Evolutionary conservation across 2,113 vertebrate species (phyloP).

Genomic region (Callaeas wilsoni): DNA sequence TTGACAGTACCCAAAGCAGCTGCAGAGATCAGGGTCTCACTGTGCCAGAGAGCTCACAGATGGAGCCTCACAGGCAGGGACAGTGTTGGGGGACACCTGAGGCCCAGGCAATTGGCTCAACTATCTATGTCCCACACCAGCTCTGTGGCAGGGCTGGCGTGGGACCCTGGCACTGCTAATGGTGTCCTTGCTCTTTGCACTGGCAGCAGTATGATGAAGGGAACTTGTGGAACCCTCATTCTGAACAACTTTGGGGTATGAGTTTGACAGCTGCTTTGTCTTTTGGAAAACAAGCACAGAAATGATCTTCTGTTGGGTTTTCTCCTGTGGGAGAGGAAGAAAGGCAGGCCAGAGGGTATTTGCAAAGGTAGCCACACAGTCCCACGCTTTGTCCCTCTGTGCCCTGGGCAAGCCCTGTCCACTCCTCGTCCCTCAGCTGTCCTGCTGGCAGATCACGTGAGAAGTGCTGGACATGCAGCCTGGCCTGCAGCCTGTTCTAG

Average conservation of each 20-base stretch:
- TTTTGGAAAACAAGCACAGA: neutral
- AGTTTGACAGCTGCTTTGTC: neutral
- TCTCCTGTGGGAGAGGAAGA: neutral
- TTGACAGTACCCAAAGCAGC: neutral
- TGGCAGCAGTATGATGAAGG: neutral
- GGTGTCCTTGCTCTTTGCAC: neutral
- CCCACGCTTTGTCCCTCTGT: neutral
- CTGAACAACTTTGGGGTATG: neutral
- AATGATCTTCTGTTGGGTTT: neutral
- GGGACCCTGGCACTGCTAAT: neutral
- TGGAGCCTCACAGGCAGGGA: neutral
- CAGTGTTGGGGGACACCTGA: neutral
- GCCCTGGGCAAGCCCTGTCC: neutral
- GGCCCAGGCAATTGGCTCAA: neutral
- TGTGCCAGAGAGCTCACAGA: neutral
- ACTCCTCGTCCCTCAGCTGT: rapidly evolving
- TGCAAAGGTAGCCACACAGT: neutral
- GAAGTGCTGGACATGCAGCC: neutral
- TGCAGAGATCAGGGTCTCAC: neutral
- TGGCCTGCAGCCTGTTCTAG: neutral
- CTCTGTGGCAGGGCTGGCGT: neutral
- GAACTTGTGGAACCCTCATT: neutral
- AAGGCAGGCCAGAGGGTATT: neutral
- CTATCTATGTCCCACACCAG: neutral
- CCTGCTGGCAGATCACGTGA: rapidly evolving